Evolutionary conservation across 1,140 invertebrate species (phyloP), one percentile per base, ranked within the genome.

Genomic region (Bombus soroeensis): DNA sequence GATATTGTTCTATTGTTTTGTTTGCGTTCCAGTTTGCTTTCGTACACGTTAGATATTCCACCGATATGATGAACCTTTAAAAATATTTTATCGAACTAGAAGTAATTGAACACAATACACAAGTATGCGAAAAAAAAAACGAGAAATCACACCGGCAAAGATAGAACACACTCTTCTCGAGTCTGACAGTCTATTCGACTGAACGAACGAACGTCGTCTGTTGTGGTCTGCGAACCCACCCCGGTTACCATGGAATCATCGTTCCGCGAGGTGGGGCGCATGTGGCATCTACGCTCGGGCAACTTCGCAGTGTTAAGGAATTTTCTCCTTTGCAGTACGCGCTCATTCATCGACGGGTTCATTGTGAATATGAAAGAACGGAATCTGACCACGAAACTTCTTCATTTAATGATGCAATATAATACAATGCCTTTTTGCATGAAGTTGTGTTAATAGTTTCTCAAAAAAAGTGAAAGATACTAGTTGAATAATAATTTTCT

Each of bases 181-280:
- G 6, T 12, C 32, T 3, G 15, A 39, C 75, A 34, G 28, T 78
- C 66, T 59, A 41, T 53, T 82, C 81, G 64, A 83, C 39, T 78
- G 87, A 85, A 81, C 87, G 68, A 85, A 62, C 79, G 78, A 90
- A 88, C 87, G 86, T 87, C 89, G 90, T 89, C 90, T 92, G 89
- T 66, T 86, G 68, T 80, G 70, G 78, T 87, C 89, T 89, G 88
- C 87, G 88, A 92, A 89, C 90, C 91, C 89, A 89, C 88, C 86
- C 89, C 84, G 83, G 93, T 94, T 94, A 91, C 93, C 90, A 94
- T 94, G 92, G 90, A 91, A 90, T 80, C 89, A 85, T 78, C 83
- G 70, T n/a, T 66, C 37, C 81, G 85, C 53, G 83, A 90, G 88
- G 89, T 59, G 70, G 78, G 70, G 59, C 59, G 75, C 62, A 22